A percentile compares a stretch with the other conserved stretches of the same genome.
Evolutionary conservation across 1,140 invertebrate species (phyloP).

Genomic region (Drosophila asahinai): DNA sequence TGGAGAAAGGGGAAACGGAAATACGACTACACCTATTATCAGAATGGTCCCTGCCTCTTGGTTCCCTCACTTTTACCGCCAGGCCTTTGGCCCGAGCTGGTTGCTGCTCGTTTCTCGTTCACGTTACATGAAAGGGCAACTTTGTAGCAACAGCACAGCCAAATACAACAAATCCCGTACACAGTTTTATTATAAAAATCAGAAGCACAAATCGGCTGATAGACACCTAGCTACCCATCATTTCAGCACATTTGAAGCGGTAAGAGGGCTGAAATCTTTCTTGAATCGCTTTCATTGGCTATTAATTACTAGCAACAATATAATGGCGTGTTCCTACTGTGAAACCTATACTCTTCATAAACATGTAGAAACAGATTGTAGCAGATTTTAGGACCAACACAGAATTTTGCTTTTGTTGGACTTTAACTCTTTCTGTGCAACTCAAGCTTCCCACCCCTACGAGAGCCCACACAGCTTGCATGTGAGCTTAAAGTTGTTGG

Average conservation of each 20-base stretch:
- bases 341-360: conserved; percentile 49
- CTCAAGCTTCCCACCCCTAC: conserved; percentile 9
- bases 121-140: conserved; percentile 76
- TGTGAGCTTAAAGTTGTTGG: conserved; percentile 75
- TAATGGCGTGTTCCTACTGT: conserved; percentile 40
- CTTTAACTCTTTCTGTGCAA: conserved; percentile 35
- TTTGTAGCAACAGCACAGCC: conserved; percentile 61
- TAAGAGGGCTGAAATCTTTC: neutral
- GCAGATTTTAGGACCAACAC: conserved; percentile 21
- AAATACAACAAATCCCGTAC: conserved; percentile 62
- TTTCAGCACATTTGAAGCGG: neutral
- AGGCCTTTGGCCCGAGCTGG: conserved; percentile 19
- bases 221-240: conserved; percentile 23
- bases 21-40: conserved; percentile 75
- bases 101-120: conserved; percentile 60
- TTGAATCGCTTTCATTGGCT: neutral
- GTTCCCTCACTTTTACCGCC: conserved; percentile 10
- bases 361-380: conserved; percentile 15
- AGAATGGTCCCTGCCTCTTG: conserved; percentile 38
- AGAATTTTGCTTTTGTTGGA: conserved; percentile 29
- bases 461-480: conserved; percentile 43
- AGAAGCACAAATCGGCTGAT: conserved; percentile 1
- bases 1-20: conserved; percentile 51
- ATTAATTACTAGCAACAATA: conserved; percentile 24
- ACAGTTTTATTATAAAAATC: conserved; percentile 71